phyloP scores from a whole-genome alignment of 2,888 invertebrate species.

The Stratiomys singularior region DNA sequence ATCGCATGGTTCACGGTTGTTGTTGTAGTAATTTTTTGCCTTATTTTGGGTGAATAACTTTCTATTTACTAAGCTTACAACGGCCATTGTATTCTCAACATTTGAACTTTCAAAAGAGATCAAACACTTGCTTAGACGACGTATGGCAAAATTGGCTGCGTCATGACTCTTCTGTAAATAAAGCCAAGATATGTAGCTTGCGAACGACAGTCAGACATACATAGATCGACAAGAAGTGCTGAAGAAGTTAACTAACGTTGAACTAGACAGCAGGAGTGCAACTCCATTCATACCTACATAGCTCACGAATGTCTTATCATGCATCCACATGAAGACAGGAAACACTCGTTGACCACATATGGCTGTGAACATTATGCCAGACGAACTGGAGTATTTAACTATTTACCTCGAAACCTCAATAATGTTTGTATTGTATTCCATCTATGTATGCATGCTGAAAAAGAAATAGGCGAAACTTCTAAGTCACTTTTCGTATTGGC shows the following conservation, averaged over 20 bases:
- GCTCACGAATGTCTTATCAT: conserved; percentile 8
- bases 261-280: no score
- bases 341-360: conserved; percentile 38
- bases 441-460: not conserved
- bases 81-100: not conserved
- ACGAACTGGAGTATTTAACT: conserved; percentile 39
- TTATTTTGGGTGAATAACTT: conserved; percentile 39
- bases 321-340: conserved; percentile 31
- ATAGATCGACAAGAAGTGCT: no score
- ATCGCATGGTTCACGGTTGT: not conserved
- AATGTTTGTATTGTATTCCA: conserved; percentile 18
- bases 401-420: conserved; percentile 46
- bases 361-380: conserved; percentile 15
- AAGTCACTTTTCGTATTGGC: no score
- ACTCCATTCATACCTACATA: not conserved
- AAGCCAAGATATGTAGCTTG: not conserved
- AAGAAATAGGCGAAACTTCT: not conserved
- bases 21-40: not conserved
- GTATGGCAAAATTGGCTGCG: conserved; percentile 7
- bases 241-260: no score
- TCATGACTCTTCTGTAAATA: not conserved
- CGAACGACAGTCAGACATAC: not conserved
- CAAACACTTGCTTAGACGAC: not conserved
- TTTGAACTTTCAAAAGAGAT: conserved; percentile 26
- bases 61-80: conserved; percentile 21